Evolutionary conservation across 2,888 invertebrate genomes (phyloP).

Genomic region (Lottia scabra): DNA sequence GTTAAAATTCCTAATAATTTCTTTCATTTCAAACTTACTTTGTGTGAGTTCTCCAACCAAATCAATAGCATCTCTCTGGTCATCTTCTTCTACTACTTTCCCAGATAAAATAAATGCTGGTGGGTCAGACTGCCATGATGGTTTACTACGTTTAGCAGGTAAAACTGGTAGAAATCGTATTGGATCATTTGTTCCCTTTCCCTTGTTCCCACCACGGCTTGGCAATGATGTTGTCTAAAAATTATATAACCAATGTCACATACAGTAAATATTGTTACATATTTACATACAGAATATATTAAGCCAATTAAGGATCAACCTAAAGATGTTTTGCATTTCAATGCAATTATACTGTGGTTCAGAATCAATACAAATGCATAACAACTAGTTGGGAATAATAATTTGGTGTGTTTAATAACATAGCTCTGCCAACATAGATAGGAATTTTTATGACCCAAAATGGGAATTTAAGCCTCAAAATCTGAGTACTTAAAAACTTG

Average conservation of each 20-base stretch:
- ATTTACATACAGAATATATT: no score
- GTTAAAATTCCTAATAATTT: not conserved
- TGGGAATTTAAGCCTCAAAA: no score
- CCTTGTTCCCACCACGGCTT: conserved; percentile 52
- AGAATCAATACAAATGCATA: no score
- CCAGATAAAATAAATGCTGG: conserved; percentile 65
- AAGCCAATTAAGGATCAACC: no score
- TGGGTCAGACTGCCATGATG: conserved; percentile 64
- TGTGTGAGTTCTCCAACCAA: conserved; percentile 64
- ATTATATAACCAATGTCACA: conserved; percentile 6
- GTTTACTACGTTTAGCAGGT: conserved; percentile 66
- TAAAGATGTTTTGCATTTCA: no score
- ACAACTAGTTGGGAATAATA: no score
- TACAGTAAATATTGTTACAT: not conserved
- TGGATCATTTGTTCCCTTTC: conserved; percentile 65
- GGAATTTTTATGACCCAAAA: no score
- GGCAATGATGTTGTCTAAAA: conserved; percentile 43
- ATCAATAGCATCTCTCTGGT: conserved; percentile 57
- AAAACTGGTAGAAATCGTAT: conserved; percentile 66
- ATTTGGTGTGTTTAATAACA: no score
- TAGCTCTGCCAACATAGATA: no score
- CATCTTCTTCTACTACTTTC: conserved; percentile 47
- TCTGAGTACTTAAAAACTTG: no score
- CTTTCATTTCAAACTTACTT: conserved; percentile 50
- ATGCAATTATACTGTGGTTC: no score